Percentiles rank a stretch among this genome's conserved stretches.
Evolutionary conservation across 1,140 invertebrate genomes (phyloP).

Genomic region (Galendromus occidentalis): DNA sequence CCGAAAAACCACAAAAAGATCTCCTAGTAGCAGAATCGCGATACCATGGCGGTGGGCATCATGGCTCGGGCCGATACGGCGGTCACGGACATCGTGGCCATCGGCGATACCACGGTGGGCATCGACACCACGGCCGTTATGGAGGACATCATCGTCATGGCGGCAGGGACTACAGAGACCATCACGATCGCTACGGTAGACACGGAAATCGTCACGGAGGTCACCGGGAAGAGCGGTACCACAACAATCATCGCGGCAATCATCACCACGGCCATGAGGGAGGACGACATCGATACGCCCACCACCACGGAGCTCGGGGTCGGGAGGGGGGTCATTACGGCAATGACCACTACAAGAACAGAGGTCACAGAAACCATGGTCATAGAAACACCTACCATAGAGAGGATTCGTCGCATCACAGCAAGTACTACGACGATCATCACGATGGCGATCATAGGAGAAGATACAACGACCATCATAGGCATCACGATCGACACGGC

Average conservation of each 20-base stretch:
- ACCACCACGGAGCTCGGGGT: slow-evolving; percentile 16
- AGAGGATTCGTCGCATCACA: slow-evolving; percentile 17
- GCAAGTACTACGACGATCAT: slow-evolving; percentile 18
- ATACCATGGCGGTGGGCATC: background rate
- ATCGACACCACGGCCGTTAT: background rate
- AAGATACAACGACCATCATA: slow-evolving; percentile 13
- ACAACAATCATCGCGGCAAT: slow-evolving; percentile 16
- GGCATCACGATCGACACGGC: slow-evolving; percentile 18
- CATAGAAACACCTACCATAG: slow-evolving; percentile 20
- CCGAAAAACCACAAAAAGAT: background rate
- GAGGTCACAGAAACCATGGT: slow-evolving; percentile 14
- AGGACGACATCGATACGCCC: slow-evolving; percentile 14
- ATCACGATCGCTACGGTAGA: background rate
- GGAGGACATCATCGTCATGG: background rate
- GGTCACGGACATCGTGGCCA: background rate
- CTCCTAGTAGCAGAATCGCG: background rate
- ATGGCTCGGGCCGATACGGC: background rate
- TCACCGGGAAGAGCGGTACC: slow-evolving; percentile 14
- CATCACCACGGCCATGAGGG: slow-evolving; percentile 16
- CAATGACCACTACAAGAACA: slow-evolving; percentile 17
- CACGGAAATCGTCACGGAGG: slow-evolving; percentile 14
- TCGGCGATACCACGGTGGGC: background rate
- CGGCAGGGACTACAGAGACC: background rate
- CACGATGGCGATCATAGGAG: slow-evolving; percentile 15
- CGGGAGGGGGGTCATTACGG: slow-evolving; percentile 14